A percentile compares a stretch with the other conserved stretches of the same genome.
phyloP scores from a whole-genome alignment of 2,888 invertebrate species.

The Acanthacorydalis orientalis region DNA sequence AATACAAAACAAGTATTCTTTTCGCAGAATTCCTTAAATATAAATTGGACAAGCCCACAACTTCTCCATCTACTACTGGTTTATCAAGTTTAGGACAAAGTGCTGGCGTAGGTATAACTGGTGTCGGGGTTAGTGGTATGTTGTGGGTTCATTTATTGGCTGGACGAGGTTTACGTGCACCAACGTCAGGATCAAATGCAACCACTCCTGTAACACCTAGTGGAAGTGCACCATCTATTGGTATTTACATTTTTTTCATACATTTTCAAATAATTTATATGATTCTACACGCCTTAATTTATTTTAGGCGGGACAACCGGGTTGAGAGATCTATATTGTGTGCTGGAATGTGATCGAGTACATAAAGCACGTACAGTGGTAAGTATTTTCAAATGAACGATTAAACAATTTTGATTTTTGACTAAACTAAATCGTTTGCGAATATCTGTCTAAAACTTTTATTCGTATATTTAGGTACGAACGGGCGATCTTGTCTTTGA shows the following conservation, averaged over 20 bases:
- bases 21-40: conserved; percentile 73
- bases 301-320: conserved; percentile 29
- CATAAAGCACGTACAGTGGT: conserved; percentile 93
- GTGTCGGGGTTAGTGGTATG: conserved; percentile 57
- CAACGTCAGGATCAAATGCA: conserved; percentile 48
- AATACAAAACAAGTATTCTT: background rate
- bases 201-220: conserved; percentile 52
- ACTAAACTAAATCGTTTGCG: background rate
- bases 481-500: conserved; percentile 94
- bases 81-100: conserved; percentile 14
- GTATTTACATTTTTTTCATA: background rate
- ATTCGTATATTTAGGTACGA: conserved; percentile 37
- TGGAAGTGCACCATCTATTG: conserved; percentile 27
- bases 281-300: too few relatives aligned
- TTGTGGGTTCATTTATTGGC: conserved; percentile 80
- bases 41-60: conserved; percentile 64
- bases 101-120: conserved; percentile 3
- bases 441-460: background rate
- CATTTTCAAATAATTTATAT: conserved; percentile 1
- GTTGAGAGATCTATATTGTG: conserved; percentile 85
- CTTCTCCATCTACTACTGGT: conserved; percentile 34
- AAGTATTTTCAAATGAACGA: conserved; percentile 15
- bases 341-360: conserved; percentile 89
- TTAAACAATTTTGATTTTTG: background rate
- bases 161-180: conserved; percentile 68